Percentiles rank a stretch among this genome's conserved stretches.
Evolutionary conservation across 2,888 invertebrate species (phyloP).

Genomic region (Brachyopa scutellaris): DNA sequence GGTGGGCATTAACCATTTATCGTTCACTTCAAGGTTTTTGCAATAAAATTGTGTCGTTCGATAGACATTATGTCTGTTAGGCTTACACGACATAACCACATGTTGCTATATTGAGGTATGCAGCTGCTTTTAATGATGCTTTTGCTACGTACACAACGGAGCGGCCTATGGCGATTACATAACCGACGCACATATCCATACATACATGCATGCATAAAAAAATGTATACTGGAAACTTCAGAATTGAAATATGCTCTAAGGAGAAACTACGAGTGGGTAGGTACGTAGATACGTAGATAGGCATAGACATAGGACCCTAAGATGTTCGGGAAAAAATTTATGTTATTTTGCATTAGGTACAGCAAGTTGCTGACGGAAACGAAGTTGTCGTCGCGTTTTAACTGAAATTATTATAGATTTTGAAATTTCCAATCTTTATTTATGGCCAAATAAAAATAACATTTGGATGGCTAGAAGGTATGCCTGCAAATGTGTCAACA

Average conservation of each 20-base stretch:
- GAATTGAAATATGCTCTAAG: slow-evolving; percentile 12
- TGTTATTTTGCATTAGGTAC: slow-evolving; percentile 27
- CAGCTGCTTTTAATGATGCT: slow-evolving; percentile 57
- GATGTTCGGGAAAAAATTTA: slow-evolving; percentile 1
- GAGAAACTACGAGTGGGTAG: slow-evolving; percentile 21
- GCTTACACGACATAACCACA: slow-evolving; percentile 26
- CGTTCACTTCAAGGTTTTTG: slow-evolving; percentile 51
- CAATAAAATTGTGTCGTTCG: slow-evolving; percentile 52
- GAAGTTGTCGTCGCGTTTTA: slow-evolving; percentile 38
- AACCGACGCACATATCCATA: slow-evolving; percentile 36
- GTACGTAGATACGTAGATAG: background rate
- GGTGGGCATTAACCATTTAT: slow-evolving; percentile 63
- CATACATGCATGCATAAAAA: too few species aligned
- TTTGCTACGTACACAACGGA: slow-evolving; percentile 20
- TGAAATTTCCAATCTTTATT: slow-evolving; percentile 30
- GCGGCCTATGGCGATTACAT: slow-evolving; percentile 47
- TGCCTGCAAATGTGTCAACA: too few species aligned
- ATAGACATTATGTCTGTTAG: slow-evolving; percentile 64
- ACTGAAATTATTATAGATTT: slow-evolving; percentile 22
- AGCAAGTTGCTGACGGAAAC: slow-evolving; percentile 50
- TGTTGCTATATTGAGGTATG: slow-evolving; percentile 52
- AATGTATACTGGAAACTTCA: background rate
- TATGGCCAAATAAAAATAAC: slow-evolving; percentile 26
- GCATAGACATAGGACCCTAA: background rate
- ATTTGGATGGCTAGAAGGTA: background rate